These are phyloP conservation scores for Lampropteryx suffumata DNA, from an alignment of 2,888 invertebrate species.

Conservation along the genomic window DNA sequence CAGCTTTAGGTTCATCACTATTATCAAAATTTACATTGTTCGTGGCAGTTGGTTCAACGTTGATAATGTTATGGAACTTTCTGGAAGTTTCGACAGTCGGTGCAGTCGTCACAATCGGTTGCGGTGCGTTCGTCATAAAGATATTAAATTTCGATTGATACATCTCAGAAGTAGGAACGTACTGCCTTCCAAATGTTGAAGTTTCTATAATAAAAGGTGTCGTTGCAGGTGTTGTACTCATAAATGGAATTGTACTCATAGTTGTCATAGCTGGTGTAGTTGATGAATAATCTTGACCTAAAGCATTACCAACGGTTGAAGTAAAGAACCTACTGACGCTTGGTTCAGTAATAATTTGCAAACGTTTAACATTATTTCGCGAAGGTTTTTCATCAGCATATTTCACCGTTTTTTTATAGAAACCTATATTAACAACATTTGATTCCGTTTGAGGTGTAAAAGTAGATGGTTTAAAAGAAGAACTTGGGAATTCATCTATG, in stretches of 20 bases:
- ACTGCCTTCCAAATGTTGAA: conserved; percentile 44
- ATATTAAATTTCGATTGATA: conserved; percentile 60
- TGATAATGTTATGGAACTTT: conserved; percentile 59
- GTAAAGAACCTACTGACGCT: conserved; percentile 41
- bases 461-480: conserved; percentile 41
- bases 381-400: conserved; percentile 57
- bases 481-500: conserved; percentile 37
- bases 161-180: conserved; percentile 41
- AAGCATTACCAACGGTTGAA: conserved; percentile 40
- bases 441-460: conserved; percentile 40
- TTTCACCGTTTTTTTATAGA: conserved; percentile 59
- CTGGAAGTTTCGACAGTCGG: conserved; percentile 44
- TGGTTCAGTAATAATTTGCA: conserved; percentile 68
- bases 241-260: conserved; percentile 44
- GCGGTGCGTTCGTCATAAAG: conserved; percentile 49
- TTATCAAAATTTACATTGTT: conserved; percentile 35
- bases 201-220: conserved; percentile 46
- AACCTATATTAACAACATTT: conserved; percentile 67
- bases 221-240: conserved; percentile 44
- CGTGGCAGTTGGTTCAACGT: conserved; percentile 37
- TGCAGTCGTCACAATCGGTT: conserved; percentile 27
- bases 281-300: conserved; percentile 46
- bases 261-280: conserved; percentile 47
- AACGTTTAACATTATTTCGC: conserved; percentile 53
- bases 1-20: conserved; percentile 43